Evolutionary conservation across 2,888 invertebrate species (phyloP).

Genomic region (Trimorus sp.): DNA sequence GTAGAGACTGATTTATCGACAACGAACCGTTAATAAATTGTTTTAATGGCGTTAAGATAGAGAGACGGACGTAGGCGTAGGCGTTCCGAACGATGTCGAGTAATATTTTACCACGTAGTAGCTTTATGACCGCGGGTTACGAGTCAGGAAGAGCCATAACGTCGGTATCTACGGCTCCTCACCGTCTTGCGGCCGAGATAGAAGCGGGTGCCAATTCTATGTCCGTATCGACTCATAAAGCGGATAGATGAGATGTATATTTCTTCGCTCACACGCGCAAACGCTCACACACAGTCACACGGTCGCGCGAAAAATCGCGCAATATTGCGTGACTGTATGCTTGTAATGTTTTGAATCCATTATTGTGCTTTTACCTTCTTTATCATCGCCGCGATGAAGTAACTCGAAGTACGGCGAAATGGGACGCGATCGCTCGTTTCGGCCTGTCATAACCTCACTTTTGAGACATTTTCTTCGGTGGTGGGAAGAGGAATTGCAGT

Average conservation of each 20-base stretch:
- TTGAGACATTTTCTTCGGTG: too few relatives aligned
- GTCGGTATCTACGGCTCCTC: constrained; percentile 76
- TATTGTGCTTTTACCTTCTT: constrained; percentile 15
- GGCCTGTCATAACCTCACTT: too few relatives aligned
- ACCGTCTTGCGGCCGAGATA: constrained; percentile 75
- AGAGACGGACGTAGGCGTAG: constrained; percentile 75
- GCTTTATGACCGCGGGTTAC: constrained; percentile 81
- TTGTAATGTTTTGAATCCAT: neutral
- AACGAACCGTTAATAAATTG: constrained; percentile 79
- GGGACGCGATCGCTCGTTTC: too few relatives aligned
- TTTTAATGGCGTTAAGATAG: constrained; percentile 80
- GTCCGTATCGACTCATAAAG: constrained; percentile 79
- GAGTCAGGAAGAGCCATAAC: constrained; percentile 81
- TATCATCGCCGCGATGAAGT: too few relatives aligned
- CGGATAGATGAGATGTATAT: constrained; percentile 53
- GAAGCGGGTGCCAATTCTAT: constrained; percentile 77
- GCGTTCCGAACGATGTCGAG: constrained; percentile 73
- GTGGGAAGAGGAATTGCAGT: too few relatives aligned
- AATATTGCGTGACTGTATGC: constrained; percentile 10
- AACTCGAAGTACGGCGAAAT: too few relatives aligned
- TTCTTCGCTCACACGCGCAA: constrained; percentile 14
- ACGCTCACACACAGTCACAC: too few relatives aligned
- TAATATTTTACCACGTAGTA: constrained; percentile 80
- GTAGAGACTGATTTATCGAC: constrained; percentile 69
- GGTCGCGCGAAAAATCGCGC: constrained; percentile 24